These are phyloP conservation scores for Oryzias javanicus DNA, from an alignment of 2,113 vertebrate species.

Conservation along the genomic window DNA sequence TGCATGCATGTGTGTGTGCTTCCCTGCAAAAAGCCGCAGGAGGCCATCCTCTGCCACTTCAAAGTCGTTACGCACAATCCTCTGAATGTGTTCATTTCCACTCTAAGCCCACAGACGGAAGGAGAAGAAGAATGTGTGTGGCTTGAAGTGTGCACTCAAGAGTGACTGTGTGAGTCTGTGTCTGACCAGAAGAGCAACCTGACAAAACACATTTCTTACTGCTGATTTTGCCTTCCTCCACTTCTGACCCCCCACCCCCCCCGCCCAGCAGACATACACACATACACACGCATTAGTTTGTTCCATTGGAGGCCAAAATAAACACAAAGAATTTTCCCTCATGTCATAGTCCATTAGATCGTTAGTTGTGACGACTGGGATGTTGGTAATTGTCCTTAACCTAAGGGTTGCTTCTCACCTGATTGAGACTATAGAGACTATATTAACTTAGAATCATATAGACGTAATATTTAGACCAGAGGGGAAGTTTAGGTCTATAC, in stretches of 20 bases:
- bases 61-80: slow-evolving; percentile 61
- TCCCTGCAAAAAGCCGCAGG: slow-evolving; percentile 25
- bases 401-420: too few relatives aligned
- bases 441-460: too few relatives aligned
- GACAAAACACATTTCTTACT: slow-evolving; percentile 50
- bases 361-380: too few relatives aligned
- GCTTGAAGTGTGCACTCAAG: slow-evolving; percentile 24
- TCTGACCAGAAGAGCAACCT: slow-evolving; percentile 14
- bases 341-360: too few relatives aligned
- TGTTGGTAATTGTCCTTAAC: too few relatives aligned
- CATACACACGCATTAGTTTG: too few relatives aligned
- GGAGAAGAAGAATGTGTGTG: slow-evolving; percentile 15
- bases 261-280: too few relatives aligned
- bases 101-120: slow-evolving; percentile 50
- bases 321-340: too few relatives aligned
- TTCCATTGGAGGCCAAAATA: too few relatives aligned
- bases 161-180: slow-evolving; percentile 13
- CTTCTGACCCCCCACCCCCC: slow-evolving; percentile 7
- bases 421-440: too few relatives aligned
- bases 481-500: too few relatives aligned
- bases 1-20: slow-evolving; percentile 8
- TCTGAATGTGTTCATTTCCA: slow-evolving; percentile 65
- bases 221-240: slow-evolving; percentile 39
- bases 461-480: too few relatives aligned
- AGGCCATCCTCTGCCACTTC: slow-evolving; percentile 62